phyloP scores from a whole-genome alignment of 2,888 invertebrate genomes.

The Ferdinandea cuprea region DNA sequence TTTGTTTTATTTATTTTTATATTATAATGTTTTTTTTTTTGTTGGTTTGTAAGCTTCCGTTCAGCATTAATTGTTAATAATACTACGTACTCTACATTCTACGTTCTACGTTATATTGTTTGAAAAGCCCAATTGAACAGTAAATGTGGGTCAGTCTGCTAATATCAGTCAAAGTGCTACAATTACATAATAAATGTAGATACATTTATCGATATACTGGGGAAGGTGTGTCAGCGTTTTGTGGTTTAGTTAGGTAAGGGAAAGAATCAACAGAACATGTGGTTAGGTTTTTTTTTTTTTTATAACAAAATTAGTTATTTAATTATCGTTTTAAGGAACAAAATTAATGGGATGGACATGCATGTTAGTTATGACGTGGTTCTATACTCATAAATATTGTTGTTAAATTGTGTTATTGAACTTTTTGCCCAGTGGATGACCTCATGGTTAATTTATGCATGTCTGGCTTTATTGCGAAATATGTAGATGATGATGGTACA shows the following conservation, averaged over 20 bases:
- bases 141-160: slow-evolving; percentile 66
- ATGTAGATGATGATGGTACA: neutral
- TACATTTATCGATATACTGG: neutral
- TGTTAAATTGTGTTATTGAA: slow-evolving; percentile 62
- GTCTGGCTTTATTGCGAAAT: slow-evolving; percentile 14
- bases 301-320: slow-evolving; percentile 8
- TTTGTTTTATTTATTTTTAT: slow-evolving; percentile 11
- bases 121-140: slow-evolving; percentile 52
- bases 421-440: slow-evolving; percentile 54
- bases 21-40: too few relatives aligned
- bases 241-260: neutral
- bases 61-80: slow-evolving; percentile 61
- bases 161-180: slow-evolving; percentile 56
- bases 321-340: slow-evolving; percentile 35
- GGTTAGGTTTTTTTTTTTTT: neutral
- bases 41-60: slow-evolving; percentile 62
- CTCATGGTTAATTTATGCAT: slow-evolving; percentile 55
- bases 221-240: slow-evolving; percentile 55
- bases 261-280: slow-evolving; percentile 19
- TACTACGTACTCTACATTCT: slow-evolving; percentile 1
- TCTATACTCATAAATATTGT: too few relatives aligned
- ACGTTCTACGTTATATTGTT: slow-evolving; percentile 23
- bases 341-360: slow-evolving; percentile 16
- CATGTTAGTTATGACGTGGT: neutral
- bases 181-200: slow-evolving; percentile 48